Evolutionary conservation across 2,113 vertebrate species (phyloP), one percentile per base, ranked within the genome.

Genomic region (Apaloderma vittatum): DNA sequence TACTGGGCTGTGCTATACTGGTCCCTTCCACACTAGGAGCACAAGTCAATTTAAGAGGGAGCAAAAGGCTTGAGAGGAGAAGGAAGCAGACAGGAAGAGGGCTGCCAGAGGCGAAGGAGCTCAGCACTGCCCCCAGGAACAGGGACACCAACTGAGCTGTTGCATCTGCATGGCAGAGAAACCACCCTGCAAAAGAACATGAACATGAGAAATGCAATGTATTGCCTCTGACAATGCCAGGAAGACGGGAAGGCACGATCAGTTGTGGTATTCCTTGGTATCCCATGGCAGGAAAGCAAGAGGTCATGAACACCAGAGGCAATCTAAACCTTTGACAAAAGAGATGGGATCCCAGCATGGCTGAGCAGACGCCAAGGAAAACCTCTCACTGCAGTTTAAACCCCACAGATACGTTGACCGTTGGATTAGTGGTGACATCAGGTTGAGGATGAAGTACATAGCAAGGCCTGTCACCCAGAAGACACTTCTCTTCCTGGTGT

Each of bases 1-100:
- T 78, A 13, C 30, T 55, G 32, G 48, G 58, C 22, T 1, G 0
- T 48, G 29, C 23, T 36, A 32, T 5, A 48, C 26, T 1, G 0
- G 29, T 19, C 8, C 46, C 49, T 66, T 46, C 40, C 32, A 52
- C 21, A 48, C 8, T 43, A 93, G n/a, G 23, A 71, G 15, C 34
- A 43, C 30, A 48, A 61, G n/a, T 59, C 24, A 49, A 58, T 55
- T 55, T 23, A 36, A 27, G 12, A 74, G 5, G 13, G 7, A 79
- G 30, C 32, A 72, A 55, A 71, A 22, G 24, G 5, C 18, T 67
- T 34, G 36, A 71, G 6, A 29, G n/a, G 8, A 72, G 12, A 66
- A 66, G 62, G 14, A 4, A 67, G 15, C 30, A 71, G 15, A n/a
- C 26, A 80, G 13, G 11, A 76, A 54, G 20, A 89, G 4, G 36